These are phyloP conservation scores for Poeciliopsis gracilis DNA, from an alignment of 2,797 vertebrate species.

Conservation along the genomic window DNA sequence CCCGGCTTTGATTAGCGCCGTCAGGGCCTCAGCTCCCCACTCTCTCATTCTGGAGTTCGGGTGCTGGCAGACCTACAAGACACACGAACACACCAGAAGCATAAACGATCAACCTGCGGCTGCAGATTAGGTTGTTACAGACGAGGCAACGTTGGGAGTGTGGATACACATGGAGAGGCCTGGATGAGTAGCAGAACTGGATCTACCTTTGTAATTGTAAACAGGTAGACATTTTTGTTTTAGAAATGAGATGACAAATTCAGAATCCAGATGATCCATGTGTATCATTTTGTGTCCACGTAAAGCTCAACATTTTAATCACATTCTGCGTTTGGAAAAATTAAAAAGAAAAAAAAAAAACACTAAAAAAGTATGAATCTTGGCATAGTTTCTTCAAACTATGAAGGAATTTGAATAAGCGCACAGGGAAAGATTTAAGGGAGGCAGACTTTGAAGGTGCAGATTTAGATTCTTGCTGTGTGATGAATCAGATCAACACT, in stretches of 20 bases:
- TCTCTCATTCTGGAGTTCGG: constrained; percentile 98
- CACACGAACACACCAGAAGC: constrained; percentile 34
- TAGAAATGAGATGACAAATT: not conserved
- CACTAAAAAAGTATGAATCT: not conserved
- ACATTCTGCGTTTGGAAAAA: constrained; percentile 20
- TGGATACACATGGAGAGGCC: constrained; percentile 42
- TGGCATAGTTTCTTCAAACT: constrained; percentile 15
- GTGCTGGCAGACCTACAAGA: constrained; percentile 94
- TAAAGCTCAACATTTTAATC: constrained; percentile 6
- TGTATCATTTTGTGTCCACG: constrained; percentile 15
- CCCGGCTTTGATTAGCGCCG: constrained; percentile 95
- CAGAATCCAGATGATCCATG: constrained; percentile 29
- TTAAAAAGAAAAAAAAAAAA: not conserved
- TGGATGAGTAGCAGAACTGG: constrained; percentile 21
- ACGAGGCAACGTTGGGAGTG: constrained; percentile 37
- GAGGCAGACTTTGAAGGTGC: constrained; percentile 28
- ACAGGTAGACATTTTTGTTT: not conserved
- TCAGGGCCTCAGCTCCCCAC: constrained; percentile 97
- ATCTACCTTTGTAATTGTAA: not conserved
- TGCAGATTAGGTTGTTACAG: constrained; percentile 21
- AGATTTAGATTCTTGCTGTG: constrained; percentile 39
- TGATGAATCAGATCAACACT: constrained; percentile 40
- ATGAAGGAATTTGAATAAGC: constrained; percentile 27
- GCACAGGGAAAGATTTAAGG: constrained; percentile 33
- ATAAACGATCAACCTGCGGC: constrained; percentile 13